Conservation (phyloP, 2,888 invertebrate species). For the Cryptus armator region DNA sequence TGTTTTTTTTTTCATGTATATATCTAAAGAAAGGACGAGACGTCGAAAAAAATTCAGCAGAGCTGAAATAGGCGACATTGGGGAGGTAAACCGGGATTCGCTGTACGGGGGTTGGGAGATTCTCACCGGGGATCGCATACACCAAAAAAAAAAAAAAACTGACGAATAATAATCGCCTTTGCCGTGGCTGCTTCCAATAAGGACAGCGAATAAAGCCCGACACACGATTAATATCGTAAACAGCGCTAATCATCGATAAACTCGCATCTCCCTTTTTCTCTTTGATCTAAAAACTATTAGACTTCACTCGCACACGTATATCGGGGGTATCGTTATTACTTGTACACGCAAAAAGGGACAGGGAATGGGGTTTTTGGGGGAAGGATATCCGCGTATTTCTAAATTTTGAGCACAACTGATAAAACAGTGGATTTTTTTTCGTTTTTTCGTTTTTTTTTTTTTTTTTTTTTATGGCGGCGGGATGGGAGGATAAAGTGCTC, state of each 20-base stretch:
- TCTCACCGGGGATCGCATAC: constrained; percentile 32
- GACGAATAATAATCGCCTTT: constrained; percentile 24
- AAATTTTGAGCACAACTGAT: constrained; percentile 61
- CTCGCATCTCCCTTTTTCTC: neutral
- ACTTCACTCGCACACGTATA: neutral
- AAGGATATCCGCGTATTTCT: constrained; percentile 41
- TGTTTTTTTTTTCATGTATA: neutral
- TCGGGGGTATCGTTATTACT: constrained; percentile 13
- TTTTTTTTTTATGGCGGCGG: neutral
- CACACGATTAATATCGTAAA: constrained; percentile 27
- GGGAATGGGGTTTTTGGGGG: neutral
- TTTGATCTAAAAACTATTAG: constrained; percentile 8
- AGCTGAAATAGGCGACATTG: constrained; percentile 23
- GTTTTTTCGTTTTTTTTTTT: too few species aligned
- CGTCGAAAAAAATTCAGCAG: constrained; percentile 13
- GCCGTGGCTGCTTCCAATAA: constrained; percentile 58
- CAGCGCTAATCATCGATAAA: constrained; percentile 17
- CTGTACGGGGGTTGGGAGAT: constrained; percentile 34
- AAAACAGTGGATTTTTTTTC: constrained; percentile 40
- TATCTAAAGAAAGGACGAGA: constrained; percentile 5
- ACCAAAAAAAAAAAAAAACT: constrained; percentile 15
- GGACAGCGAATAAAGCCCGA: constrained; percentile 58
- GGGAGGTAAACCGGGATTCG: constrained; percentile 39
- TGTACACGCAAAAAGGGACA: neutral
- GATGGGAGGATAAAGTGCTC: constrained; percentile 77